phyloP scores from a whole-genome alignment of 2,113 vertebrate species.

The Isurus oxyrinchus region DNA sequence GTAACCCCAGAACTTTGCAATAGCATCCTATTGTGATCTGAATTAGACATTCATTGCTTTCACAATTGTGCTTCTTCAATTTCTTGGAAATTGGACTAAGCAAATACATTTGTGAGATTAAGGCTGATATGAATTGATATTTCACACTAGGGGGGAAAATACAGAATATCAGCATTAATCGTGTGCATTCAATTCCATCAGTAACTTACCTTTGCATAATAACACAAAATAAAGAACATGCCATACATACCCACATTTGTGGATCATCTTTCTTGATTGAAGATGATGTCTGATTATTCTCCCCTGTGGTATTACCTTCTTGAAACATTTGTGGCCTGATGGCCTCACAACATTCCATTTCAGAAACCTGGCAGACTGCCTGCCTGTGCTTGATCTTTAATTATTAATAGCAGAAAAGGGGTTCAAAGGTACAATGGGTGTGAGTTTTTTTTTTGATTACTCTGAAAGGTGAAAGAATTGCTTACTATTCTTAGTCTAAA shows the following conservation, averaged over 20 bases:
- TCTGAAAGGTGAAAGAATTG: constrained; percentile 12
- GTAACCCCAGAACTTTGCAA: neutral
- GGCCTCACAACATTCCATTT: neutral
- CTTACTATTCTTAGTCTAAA: neutral
- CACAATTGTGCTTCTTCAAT: neutral
- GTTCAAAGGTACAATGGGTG: constrained; percentile 28
- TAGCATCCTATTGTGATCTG: neutral
- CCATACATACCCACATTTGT: neutral
- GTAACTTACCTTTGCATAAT: neutral
- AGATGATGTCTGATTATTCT: neutral
- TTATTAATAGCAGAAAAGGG: constrained; percentile 5
- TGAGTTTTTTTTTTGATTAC: neutral
- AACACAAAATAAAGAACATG: neutral
- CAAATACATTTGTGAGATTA: neutral
- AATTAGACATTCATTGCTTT: neutral
- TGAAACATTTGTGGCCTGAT: neutral
- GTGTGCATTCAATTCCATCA: neutral
- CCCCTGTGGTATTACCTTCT: neutral
- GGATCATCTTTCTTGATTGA: neutral
- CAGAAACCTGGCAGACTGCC: neutral
- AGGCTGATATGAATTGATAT: neutral
- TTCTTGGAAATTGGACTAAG: neutral
- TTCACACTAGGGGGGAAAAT: neutral
- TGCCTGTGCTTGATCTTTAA: constrained; percentile 2
- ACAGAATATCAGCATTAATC: neutral